Conservation (phyloP, 1,140 invertebrate genomes). For the Whitmania pigra region DNA sequence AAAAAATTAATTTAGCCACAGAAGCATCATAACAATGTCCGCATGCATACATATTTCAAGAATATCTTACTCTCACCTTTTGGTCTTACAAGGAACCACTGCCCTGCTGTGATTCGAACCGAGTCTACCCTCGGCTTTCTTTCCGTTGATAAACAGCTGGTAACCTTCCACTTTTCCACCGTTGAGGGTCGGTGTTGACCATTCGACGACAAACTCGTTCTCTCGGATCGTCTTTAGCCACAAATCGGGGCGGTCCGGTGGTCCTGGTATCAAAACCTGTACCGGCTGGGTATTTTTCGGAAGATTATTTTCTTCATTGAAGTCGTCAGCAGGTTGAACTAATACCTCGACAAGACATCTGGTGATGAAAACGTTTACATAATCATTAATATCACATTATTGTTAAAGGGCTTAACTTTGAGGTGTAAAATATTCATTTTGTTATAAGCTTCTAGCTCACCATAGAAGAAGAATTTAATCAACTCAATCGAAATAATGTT, state of each 20-base stretch:
- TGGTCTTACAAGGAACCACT: conserved; percentile 38
- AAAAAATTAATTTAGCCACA: no score
- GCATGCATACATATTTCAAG: not conserved
- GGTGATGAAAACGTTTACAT: conserved; percentile 4
- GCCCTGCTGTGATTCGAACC: conserved; percentile 37
- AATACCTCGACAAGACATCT: conserved; percentile 37
- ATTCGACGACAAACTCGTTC: conserved; percentile 40
- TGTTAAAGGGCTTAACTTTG: no score
- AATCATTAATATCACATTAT: no score
- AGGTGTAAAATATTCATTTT: no score
- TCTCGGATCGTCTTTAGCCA: conserved; percentile 35
- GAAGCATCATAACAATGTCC: no score
- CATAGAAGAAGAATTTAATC: no score
- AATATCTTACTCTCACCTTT: conserved; percentile 31
- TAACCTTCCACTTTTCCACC: conserved; percentile 38
- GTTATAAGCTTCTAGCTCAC: no score
- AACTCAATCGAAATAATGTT: no score
- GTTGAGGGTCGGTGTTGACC: conserved; percentile 39
- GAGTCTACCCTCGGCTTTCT: conserved; percentile 38
- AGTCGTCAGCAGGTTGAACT: conserved; percentile 34
- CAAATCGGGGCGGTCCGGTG: conserved; percentile 39
- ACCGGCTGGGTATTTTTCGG: conserved; percentile 30
- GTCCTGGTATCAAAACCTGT: conserved; percentile 39
- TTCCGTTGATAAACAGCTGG: conserved; percentile 40
- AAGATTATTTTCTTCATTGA: conserved; percentile 12